A percentile compares a stretch with the other conserved stretches of the same genome.
These are phyloP conservation scores for Leptosomus discolor DNA, from an alignment of 2,113 vertebrate genomes.

Conservation along the genomic window DNA sequence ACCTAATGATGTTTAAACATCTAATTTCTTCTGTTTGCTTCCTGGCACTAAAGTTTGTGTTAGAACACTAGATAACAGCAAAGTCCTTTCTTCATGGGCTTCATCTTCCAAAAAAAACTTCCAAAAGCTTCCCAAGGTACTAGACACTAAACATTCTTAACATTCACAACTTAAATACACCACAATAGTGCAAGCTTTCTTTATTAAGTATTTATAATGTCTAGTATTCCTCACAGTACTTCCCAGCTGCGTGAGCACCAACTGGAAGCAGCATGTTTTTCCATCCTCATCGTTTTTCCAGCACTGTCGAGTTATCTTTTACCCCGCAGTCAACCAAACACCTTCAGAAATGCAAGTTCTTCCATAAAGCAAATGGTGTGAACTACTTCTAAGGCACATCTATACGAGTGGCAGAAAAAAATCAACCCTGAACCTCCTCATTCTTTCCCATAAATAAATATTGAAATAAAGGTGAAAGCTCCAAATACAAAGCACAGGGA, in stretches of 20 bases:
- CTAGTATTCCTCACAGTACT: neutral
- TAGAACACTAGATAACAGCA: neutral
- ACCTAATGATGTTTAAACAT: neutral
- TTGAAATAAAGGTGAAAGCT: neutral
- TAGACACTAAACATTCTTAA: neutral
- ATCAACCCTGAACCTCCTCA: neutral
- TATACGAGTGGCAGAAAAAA: rapidly evolving
- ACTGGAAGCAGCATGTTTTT: neutral
- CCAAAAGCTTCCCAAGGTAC: neutral
- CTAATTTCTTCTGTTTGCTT: neutral
- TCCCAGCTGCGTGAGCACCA: neutral
- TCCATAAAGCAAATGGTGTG: rapidly evolving
- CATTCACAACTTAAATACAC: neutral
- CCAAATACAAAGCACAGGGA: neutral
- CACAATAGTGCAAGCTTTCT: rapidly evolving
- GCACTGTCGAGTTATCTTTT: neutral
- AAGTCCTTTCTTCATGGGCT: neutral
- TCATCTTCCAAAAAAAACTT: neutral
- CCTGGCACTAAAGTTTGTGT: neutral
- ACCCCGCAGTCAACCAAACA: neutral
- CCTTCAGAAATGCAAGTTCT: neutral
- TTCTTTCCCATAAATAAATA: neutral
- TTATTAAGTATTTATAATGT: rapidly evolving
- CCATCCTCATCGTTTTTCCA: neutral
- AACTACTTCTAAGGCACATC: neutral